phyloP scores from a whole-genome alignment of 2,888 invertebrate species.

The Philereme transversata region DNA sequence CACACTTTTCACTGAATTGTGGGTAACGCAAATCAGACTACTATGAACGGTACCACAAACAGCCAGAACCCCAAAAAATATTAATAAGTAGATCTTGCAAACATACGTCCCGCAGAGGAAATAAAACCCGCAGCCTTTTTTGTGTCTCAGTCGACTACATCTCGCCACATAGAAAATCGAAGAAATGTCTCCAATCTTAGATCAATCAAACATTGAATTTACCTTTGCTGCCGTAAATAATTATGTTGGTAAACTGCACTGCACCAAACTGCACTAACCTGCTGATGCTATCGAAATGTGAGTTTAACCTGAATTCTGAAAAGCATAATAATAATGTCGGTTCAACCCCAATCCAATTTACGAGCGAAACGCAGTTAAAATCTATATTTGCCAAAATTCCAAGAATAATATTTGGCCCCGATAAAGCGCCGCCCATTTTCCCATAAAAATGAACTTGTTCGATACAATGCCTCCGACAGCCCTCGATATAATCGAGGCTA shows the following conservation, averaged over 20 bases:
- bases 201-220: not conserved
- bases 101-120: too few relatives aligned
- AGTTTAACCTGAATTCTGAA: slow-evolving; percentile 4
- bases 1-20: too few relatives aligned
- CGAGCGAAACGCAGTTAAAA: not conserved
- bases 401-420: not conserved
- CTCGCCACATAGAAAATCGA: too few relatives aligned
- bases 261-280: slow-evolving; percentile 6
- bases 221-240: not conserved
- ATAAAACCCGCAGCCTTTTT: too few relatives aligned
- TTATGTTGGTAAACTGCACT: not conserved
- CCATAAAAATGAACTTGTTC: slow-evolving; percentile 6
- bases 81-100: too few relatives aligned
- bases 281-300: slow-evolving; percentile 1
- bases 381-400: not conserved
- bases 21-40: too few relatives aligned
- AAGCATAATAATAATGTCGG: not conserved
- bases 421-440: slow-evolving; percentile 1
- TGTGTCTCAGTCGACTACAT: too few relatives aligned
- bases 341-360: not conserved
- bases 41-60: too few relatives aligned
- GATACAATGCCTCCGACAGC: slow-evolving; percentile 7
- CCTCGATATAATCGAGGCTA: slow-evolving; percentile 22
- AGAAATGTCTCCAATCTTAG: not conserved
- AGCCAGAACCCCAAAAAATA: too few relatives aligned